phyloP scores from a whole-genome alignment of 2,888 invertebrate species.

The Plemyria rubiginata region DNA sequence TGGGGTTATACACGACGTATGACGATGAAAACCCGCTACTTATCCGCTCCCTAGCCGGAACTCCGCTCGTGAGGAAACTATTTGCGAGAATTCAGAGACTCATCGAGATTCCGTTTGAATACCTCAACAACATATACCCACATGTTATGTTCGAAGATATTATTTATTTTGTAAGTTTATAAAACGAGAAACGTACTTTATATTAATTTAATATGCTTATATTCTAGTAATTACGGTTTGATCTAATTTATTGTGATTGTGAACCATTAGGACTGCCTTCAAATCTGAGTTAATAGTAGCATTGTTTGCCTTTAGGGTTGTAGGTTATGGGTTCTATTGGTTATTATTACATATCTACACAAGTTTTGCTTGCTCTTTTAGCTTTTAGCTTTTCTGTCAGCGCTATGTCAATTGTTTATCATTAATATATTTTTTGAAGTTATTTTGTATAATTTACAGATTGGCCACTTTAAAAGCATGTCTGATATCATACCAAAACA shows the following conservation, averaged over 20 bases:
- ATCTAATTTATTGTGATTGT: too few relatives aligned
- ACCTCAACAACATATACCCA: constrained; percentile 87
- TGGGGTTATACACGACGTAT: constrained; percentile 82
- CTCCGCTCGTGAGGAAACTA: constrained; percentile 88
- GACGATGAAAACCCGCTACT: constrained; percentile 86
- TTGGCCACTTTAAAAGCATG: constrained; percentile 87
- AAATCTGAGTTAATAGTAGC: too few relatives aligned
- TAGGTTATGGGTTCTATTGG: too few relatives aligned
- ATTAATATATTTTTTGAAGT: background rate
- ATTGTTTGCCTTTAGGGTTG: too few relatives aligned
- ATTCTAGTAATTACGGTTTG: too few relatives aligned
- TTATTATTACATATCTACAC: too few relatives aligned
- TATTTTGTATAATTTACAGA: constrained; percentile 66
- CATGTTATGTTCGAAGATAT: constrained; percentile 86
- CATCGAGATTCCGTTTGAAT: constrained; percentile 86
- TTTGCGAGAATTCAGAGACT: constrained; percentile 85
- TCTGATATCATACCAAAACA: constrained; percentile 67
- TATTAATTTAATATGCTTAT: too few relatives aligned
- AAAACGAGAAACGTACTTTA: background rate
- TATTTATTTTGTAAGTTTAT: constrained; percentile 83
- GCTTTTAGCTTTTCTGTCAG: too few relatives aligned
- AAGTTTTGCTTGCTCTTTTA: too few relatives aligned
- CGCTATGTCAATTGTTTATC: background rate
- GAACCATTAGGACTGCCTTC: too few relatives aligned
- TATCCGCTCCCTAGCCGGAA: constrained; percentile 81